phyloP scores from a whole-genome alignment of 2,888 invertebrate genomes.

The Julus scandinavius region DNA sequence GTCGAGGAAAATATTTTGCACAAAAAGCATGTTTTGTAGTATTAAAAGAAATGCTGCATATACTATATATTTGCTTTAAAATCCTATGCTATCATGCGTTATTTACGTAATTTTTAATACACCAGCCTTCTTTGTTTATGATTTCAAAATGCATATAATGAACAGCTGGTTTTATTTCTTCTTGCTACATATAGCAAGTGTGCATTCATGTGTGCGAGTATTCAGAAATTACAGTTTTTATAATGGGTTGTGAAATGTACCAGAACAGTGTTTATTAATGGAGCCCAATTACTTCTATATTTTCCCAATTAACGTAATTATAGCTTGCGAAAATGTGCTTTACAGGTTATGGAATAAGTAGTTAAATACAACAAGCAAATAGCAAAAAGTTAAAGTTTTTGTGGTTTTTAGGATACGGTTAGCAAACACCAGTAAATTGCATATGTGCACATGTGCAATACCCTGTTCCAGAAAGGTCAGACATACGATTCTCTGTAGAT shows the following conservation, averaged over 20 bases:
- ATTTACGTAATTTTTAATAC: neutral
- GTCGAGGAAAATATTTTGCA: too few species aligned
- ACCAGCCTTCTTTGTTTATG: slow-evolving; percentile 10
- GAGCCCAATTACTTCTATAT: neutral
- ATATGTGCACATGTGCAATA: neutral
- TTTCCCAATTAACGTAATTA: slow-evolving; percentile 19
- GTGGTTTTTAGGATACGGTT: neutral
- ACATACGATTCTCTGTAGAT: too few species aligned
- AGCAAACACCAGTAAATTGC: neutral
- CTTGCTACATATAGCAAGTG: neutral
- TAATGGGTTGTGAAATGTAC: neutral
- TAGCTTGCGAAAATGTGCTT: neutral
- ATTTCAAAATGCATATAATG: neutral
- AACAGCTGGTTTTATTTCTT: neutral
- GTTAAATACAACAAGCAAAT: neutral
- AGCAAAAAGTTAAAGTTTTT: neutral
- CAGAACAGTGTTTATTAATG: neutral
- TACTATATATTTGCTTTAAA: too few species aligned
- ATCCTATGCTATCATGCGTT: neutral
- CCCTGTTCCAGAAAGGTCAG: neutral
- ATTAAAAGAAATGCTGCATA: too few species aligned
- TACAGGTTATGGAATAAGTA: neutral
- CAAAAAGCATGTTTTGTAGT: too few species aligned
- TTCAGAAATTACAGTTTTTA: neutral
- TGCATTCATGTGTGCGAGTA: neutral